phyloP scores from a whole-genome alignment of 2,888 invertebrate species.

The Polyploca ridens region DNA sequence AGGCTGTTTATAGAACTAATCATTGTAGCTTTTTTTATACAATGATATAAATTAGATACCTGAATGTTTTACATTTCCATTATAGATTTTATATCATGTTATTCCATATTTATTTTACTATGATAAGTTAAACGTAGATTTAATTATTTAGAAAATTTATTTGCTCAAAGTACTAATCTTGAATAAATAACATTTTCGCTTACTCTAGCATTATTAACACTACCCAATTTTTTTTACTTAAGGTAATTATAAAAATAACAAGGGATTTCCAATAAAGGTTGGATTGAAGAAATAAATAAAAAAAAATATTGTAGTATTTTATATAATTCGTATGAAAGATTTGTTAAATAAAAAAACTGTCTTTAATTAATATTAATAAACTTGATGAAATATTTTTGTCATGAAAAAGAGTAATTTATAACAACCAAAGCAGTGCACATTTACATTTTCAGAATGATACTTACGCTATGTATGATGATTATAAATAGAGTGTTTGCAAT shows the following conservation, averaged over 20 bases:
- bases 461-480: neutral
- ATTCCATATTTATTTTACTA: conserved; percentile 78
- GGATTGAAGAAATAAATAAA: conserved; percentile 33
- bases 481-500: neutral
- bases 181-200: conserved; percentile 64
- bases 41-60: conserved; percentile 70
- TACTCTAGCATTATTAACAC: conserved; percentile 30
- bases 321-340: conserved; percentile 81
- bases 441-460: neutral
- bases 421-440: conserved; percentile 48
- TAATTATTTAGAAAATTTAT: conserved; percentile 76
- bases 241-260: neutral
- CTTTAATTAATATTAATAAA: conserved; percentile 72
- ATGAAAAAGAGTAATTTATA: conserved; percentile 58
- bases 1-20: conserved; percentile 60
- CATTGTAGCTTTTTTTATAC: conserved; percentile 55
- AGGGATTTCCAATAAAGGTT: neutral
- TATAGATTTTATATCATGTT: conserved; percentile 82
- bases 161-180: conserved; percentile 79
- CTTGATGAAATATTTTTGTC: conserved; percentile 64
- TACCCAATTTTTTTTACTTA: neutral
- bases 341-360: conserved; percentile 73
- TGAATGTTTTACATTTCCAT: conserved; percentile 80
- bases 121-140: conserved; percentile 70
- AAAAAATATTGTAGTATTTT: conserved; percentile 63